A percentile compares a stretch with the other conserved stretches of the same genome.
phyloP scores from a whole-genome alignment of 2,888 invertebrate species.

The Scaptomyza parva region DNA sequence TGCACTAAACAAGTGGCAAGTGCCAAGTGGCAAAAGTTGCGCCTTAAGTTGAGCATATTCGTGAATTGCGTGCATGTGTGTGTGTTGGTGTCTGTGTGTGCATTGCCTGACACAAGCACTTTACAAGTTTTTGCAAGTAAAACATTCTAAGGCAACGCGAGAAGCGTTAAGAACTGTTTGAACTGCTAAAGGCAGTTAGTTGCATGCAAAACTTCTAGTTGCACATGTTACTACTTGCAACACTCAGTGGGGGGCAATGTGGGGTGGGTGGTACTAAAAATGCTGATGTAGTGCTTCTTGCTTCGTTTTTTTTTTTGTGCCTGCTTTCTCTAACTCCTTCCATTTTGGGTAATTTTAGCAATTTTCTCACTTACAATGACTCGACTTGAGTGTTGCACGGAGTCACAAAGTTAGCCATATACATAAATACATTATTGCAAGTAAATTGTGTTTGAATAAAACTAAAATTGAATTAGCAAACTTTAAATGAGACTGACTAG shows the following conservation, averaged over 20 bases:
- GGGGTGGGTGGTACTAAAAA: background rate
- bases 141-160: constrained; percentile 15
- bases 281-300: constrained; percentile 3
- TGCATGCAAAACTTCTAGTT: constrained; percentile 44
- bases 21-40: constrained; percentile 68
- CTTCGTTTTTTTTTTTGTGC: background rate
- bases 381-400: background rate
- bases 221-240: constrained; percentile 37
- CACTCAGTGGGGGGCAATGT: constrained; percentile 4
- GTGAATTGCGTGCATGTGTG: constrained; percentile 23
- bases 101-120: constrained; percentile 32
- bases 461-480: constrained; percentile 31
- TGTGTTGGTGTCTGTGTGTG: background rate
- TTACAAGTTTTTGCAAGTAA: constrained; percentile 35
- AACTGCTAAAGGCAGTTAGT: constrained; percentile 1
- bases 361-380: constrained; percentile 7
- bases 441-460: constrained; percentile 26
- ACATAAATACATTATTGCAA: no score
- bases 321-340: background rate
- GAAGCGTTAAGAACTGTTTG: constrained; percentile 1
- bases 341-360: background rate
- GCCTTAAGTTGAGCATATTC: constrained; percentile 37
- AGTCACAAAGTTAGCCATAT: constrained; percentile 12
- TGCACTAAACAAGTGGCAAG: constrained; percentile 69
- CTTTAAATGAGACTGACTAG: no score